phyloP scores from a whole-genome alignment of 2,888 invertebrate genomes.

The Drosophila paucipuncta region DNA sequence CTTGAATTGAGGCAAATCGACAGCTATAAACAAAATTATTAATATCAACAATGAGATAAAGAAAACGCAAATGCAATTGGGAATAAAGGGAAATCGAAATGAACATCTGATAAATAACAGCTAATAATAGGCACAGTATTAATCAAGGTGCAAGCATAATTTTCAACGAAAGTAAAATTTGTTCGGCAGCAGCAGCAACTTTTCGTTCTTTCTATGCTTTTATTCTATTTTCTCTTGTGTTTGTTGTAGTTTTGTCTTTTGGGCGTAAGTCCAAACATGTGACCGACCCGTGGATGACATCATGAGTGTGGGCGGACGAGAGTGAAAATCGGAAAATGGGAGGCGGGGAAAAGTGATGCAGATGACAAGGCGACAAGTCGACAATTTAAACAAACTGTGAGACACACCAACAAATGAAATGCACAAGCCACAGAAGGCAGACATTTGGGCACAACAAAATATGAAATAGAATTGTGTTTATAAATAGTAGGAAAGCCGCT shows the following conservation, averaged over 20 bases:
- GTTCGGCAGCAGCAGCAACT: conserved; percentile 1
- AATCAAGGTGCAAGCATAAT: conserved; percentile 17
- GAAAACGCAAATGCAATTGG: not conserved
- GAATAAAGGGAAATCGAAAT: not conserved
- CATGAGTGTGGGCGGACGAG: conserved; percentile 56
- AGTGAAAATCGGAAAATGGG: conserved; percentile 24
- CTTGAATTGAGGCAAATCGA: not conserved
- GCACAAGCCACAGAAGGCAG: conserved; percentile 40
- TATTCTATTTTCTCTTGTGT: conserved; percentile 23
- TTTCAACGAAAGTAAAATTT: conserved; percentile 5
- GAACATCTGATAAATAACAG: not conserved
- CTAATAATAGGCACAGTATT: not conserved
- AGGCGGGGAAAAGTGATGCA: conserved; percentile 31
- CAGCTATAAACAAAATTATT: not conserved
- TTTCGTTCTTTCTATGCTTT: not conserved
- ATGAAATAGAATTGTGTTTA: conserved; percentile 46
- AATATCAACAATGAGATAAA: not conserved
- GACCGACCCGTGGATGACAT: conserved; percentile 70
- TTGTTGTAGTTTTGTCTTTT: conserved; percentile 42
- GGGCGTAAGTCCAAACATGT: conserved; percentile 69
- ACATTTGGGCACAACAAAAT: conserved; percentile 59
- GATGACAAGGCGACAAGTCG: conserved; percentile 10
- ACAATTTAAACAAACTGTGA: conserved; percentile 22
- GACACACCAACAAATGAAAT: conserved; percentile 25
- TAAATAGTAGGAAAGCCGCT: conserved; percentile 52